Percentiles rank a stretch among this genome's conserved stretches.
These are phyloP conservation scores for Salminus brasiliensis DNA, from an alignment of 2,113 vertebrate genomes.

Conservation along the genomic window DNA sequence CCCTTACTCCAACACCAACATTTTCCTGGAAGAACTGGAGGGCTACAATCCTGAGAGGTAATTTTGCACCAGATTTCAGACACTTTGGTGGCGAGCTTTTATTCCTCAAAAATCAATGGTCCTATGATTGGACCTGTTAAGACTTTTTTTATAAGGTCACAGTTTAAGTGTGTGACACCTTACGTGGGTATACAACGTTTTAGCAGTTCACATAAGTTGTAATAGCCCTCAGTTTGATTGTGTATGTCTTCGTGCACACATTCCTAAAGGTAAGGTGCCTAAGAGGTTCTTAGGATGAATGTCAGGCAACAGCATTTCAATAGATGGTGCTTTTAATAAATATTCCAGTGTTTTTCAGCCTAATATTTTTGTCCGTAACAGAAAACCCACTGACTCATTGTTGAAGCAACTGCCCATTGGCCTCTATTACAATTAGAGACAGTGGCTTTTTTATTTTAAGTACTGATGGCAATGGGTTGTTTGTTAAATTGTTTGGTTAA, in stretches of 20 bases:
- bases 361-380: too few species aligned
- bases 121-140: not conserved
- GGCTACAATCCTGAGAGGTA: conserved; percentile 91
- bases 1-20: conserved; percentile 74
- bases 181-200: not conserved
- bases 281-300: too few species aligned
- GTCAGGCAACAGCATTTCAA: too few species aligned
- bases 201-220: not conserved
- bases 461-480: too few species aligned
- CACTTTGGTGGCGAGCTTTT: not conserved
- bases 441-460: too few species aligned
- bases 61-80: not conserved
- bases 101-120: not conserved
- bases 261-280: too few species aligned
- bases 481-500: too few species aligned
- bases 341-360: too few species aligned
- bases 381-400: too few species aligned
- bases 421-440: too few species aligned
- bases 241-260: not conserved
- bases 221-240: not conserved
- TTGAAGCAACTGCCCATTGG: too few species aligned
- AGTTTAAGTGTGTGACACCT: not conserved
- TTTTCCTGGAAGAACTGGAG: conserved; percentile 94
- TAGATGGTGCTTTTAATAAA: too few species aligned
- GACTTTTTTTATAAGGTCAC: not conserved